Evolutionary conservation across 2,113 vertebrate genomes (phyloP).

Genomic region (Thalassarche chlororhynchos): DNA sequence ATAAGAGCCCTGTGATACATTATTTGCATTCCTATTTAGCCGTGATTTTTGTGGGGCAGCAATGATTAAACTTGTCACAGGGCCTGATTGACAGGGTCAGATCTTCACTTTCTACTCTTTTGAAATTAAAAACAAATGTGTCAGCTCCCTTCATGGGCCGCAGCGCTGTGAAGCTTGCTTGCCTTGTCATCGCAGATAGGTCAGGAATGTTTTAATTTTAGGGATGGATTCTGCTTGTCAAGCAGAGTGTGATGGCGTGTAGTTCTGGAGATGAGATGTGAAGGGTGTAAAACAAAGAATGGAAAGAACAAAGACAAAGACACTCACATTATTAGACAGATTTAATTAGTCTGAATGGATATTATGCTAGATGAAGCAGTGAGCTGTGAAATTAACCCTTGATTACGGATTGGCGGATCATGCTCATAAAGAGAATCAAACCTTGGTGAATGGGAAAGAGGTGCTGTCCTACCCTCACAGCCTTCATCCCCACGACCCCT

Average conservation of each 20-base stretch:
- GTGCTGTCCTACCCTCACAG: constrained; percentile 40
- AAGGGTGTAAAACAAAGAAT: constrained; percentile 97
- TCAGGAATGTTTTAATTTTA: constrained; percentile 99
- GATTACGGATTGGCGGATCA: constrained; percentile 88
- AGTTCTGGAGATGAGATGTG: constrained; percentile 95
- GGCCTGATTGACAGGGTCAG: constrained; percentile 99
- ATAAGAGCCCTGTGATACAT: constrained; percentile 96
- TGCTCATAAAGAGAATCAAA: constrained; percentile 73
- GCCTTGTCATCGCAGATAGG: constrained; percentile 90
- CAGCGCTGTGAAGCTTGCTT: constrained; percentile 84
- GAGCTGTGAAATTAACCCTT: constrained; percentile 99
- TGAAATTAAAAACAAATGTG: constrained; percentile 93
- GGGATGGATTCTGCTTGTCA: constrained; percentile 98
- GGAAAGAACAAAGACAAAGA: constrained; percentile 93
- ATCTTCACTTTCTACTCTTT: constrained; percentile 96
- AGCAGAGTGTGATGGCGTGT: constrained; percentile 87
- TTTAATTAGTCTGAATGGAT: constrained; percentile 99
- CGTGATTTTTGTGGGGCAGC: constrained; percentile 96
- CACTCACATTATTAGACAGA: constrained; percentile 98
- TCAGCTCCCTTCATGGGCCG: constrained; percentile 88
- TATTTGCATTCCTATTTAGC: constrained; percentile 99
- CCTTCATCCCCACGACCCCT: constrained; percentile 35
- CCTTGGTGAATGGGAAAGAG: constrained; percentile 71
- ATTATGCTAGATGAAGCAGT: constrained; percentile 96
- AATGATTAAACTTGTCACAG: constrained; percentile 99